phyloP scores from a whole-genome alignment of 2,113 vertebrate genomes.

The Pomatostomus ruficeps region DNA sequence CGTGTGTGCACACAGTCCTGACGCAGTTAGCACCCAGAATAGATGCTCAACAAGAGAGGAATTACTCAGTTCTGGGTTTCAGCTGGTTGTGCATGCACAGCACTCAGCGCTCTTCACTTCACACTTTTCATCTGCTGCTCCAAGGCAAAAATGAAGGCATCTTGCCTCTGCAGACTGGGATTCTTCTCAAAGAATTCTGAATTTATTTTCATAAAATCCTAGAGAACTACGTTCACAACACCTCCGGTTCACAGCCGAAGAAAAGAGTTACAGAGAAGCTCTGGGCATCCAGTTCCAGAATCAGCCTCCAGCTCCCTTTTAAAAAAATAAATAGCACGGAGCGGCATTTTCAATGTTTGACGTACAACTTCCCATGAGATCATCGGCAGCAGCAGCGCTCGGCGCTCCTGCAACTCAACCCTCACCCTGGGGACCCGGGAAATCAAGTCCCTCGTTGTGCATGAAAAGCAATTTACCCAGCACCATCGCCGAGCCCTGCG shows the following conservation, averaged over 20 bases:
- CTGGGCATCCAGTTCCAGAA: neutral
- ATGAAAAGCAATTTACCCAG: neutral
- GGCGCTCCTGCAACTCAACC: neutral
- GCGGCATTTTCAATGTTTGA: neutral
- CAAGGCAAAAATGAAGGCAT: neutral
- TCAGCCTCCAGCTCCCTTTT: conserved; percentile 8
- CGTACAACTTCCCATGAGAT: neutral
- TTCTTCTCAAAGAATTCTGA: neutral
- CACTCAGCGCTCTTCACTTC: neutral
- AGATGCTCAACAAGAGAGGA: neutral
- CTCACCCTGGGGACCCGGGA: conserved; percentile 16
- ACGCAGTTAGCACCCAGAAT: neutral
- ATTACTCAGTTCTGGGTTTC: neutral
- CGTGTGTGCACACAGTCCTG: neutral
- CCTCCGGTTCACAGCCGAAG: neutral
- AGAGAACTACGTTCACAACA: neutral
- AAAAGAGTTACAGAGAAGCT: neutral
- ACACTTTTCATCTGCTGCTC: neutral
- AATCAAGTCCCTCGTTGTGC: neutral
- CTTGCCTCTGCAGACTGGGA: neutral
- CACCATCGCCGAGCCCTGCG: neutral
- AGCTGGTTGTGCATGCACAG: neutral
- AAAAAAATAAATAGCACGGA: neutral
- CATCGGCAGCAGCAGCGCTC: neutral
- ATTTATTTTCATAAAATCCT: conserved; percentile 26